Evolutionary conservation across 2,797 vertebrate species (phyloP).

Genomic region (Sebastes cheni): DNA sequence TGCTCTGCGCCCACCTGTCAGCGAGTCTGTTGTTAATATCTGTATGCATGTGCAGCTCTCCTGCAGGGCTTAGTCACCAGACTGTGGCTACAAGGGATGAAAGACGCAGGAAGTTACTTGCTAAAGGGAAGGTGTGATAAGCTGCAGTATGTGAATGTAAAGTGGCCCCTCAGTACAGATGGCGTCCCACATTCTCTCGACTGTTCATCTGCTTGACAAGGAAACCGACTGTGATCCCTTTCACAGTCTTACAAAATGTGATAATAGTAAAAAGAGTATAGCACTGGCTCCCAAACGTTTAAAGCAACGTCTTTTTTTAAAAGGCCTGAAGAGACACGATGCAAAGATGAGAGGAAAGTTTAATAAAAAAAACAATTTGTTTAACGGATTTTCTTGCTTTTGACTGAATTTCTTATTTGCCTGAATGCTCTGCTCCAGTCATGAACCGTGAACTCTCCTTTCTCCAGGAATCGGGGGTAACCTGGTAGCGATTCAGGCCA

Average conservation of each 20-base stretch:
- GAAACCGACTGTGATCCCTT: neutral
- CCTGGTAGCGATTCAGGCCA: constrained; percentile 97
- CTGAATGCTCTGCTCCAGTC: neutral
- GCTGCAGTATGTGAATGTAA: constrained; percentile 33
- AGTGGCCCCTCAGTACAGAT: constrained; percentile 23
- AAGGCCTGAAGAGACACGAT: neutral
- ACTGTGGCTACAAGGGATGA: constrained; percentile 3
- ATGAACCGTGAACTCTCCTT: neutral
- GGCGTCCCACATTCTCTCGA: neutral
- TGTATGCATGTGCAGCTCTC: neutral
- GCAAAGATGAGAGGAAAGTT: neutral
- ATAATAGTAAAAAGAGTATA: no score
- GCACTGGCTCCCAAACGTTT: neutral
- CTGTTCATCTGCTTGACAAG: constrained; percentile 16
- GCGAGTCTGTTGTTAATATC: neutral
- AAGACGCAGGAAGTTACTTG: neutral
- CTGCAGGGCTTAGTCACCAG: constrained; percentile 22
- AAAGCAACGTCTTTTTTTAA: neutral
- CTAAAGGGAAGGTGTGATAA: neutral
- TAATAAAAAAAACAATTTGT: neutral
- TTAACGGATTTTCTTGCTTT: neutral
- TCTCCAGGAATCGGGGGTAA: constrained; percentile 94
- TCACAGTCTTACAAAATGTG: neutral
- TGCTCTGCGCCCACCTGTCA: constrained; percentile 6
- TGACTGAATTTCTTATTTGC: no score